A percentile compares a stretch with the other conserved stretches of the same genome.
phyloP scores from a whole-genome alignment of 2,888 invertebrate species.

The Erebia palarica region DNA sequence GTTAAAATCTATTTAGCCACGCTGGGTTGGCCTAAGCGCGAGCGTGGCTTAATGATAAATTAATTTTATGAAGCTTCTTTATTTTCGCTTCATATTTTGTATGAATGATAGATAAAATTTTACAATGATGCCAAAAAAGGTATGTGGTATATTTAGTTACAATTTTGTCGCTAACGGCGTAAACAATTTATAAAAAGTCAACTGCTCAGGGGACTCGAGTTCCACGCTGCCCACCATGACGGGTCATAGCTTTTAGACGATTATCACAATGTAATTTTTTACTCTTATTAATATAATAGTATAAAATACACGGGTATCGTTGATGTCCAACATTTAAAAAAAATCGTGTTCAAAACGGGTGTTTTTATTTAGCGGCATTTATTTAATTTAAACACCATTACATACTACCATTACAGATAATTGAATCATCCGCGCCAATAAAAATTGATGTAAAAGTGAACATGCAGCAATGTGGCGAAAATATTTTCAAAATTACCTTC shows the following conservation, averaged over 20 bases:
- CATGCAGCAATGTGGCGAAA: too few species aligned
- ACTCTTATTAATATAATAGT: conserved; percentile 15
- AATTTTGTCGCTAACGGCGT: conserved; percentile 28
- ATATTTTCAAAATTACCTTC: neutral
- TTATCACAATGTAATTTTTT: conserved; percentile 26
- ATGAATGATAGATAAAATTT: conserved; percentile 29
- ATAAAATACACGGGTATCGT: conserved; percentile 11
- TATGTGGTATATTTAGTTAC: conserved; percentile 32
- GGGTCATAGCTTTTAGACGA: conserved; percentile 20
- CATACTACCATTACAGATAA: neutral
- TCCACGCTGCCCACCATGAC: conserved; percentile 10
- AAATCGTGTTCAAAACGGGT: conserved; percentile 4
- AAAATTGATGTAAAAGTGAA: too few species aligned
- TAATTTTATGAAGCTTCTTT: conserved; percentile 20
- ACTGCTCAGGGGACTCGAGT: conserved; percentile 34
- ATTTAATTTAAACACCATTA: conserved; percentile 16
- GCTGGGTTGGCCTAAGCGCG: neutral
- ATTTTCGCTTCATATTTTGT: conserved; percentile 29
- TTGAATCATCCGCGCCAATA: neutral
- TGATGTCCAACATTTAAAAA: neutral
- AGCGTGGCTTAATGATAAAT: conserved; percentile 12
- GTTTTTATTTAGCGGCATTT: conserved; percentile 19
- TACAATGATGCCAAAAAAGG: conserved; percentile 37
- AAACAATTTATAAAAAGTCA: conserved; percentile 25
- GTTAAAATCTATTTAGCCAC: neutral